These are phyloP conservation scores for Felis chaus DNA, from an alignment of 2,113 vertebrate species.

Conservation along the genomic window DNA sequence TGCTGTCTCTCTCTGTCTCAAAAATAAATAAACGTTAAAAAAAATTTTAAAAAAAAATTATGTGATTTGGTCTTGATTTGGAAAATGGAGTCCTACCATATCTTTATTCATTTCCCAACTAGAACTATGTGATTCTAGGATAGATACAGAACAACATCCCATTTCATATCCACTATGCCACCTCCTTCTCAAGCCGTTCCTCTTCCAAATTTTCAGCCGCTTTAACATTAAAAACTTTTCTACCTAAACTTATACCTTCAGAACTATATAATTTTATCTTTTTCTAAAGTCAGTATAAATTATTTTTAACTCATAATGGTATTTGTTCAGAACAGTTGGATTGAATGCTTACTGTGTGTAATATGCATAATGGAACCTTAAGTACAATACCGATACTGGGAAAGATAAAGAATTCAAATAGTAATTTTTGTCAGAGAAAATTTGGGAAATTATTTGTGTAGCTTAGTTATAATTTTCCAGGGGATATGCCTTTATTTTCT, in stretches of 20 bases:
- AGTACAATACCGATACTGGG: background rate
- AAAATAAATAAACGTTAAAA: too few species aligned
- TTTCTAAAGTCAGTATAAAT: slow-evolving; percentile 43
- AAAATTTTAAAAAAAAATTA: background rate
- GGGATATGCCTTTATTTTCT: slow-evolving; percentile 68
- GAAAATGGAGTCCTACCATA: background rate
- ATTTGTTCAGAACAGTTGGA: slow-evolving; percentile 35
- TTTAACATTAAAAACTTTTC: slow-evolving; percentile 35
- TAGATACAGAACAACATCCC: background rate
- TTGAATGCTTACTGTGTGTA: slow-evolving; percentile 35
- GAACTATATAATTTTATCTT: slow-evolving; percentile 43
- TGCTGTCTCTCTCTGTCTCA: too few species aligned
- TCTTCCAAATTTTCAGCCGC: background rate
- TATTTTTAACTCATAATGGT: background rate
- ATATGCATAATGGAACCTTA: background rate
- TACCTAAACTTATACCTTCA: slow-evolving; percentile 39
- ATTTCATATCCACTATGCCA: background rate
- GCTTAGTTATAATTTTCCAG: slow-evolving; percentile 60
- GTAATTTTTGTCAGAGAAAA: slow-evolving; percentile 16
- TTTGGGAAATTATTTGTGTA: slow-evolving; percentile 35
- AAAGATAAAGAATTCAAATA: background rate
- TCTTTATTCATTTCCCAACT: slow-evolving; percentile 35
- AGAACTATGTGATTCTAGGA: background rate
- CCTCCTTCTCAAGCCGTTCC: background rate
- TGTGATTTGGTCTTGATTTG: slow-evolving; percentile 20